Evolutionary conservation across 2,797 vertebrate species (phyloP).

Genomic region (Borostomias antarcticus): DNA sequence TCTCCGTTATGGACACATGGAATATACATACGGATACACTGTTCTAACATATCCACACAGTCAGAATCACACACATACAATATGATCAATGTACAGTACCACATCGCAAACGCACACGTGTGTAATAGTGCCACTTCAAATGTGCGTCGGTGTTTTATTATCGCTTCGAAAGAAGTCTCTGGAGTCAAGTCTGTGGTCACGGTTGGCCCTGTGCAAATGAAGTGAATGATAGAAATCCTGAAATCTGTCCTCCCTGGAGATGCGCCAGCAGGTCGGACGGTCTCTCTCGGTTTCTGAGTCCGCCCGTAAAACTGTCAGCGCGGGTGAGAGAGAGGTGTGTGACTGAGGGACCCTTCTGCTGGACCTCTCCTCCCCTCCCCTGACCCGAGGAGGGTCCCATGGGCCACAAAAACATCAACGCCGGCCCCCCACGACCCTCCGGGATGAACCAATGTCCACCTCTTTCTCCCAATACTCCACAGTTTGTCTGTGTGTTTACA

Average conservation of each 20-base stretch:
- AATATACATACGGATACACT: background rate
- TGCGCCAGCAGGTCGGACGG: conserved; percentile 22
- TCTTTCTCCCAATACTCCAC: conserved; percentile 67
- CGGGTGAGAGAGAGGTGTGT: conserved; percentile 44
- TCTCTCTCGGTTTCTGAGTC: conserved; percentile 49
- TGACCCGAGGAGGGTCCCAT: conserved; percentile 61
- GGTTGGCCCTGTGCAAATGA: conserved; percentile 30
- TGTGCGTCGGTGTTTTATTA: conserved; percentile 63
- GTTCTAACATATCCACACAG: background rate
- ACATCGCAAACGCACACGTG: conserved; percentile 55
- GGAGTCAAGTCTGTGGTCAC: conserved; percentile 30
- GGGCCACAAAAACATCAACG: conserved; percentile 63
- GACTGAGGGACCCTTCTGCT: conserved; percentile 21
- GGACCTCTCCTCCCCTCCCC: conserved; percentile 32
- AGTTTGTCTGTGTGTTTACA: conserved; percentile 68
- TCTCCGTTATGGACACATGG: conserved; percentile 12
- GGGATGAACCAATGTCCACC: conserved; percentile 64
- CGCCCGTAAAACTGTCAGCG: conserved; percentile 35
- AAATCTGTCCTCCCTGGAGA: conserved; percentile 36
- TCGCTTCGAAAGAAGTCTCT: conserved; percentile 42
- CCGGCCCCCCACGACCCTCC: conserved; percentile 61
- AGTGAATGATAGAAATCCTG: conserved; percentile 23
- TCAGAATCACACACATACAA: conserved; percentile 6
- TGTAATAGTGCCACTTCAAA: conserved; percentile 57
- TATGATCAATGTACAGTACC: conserved; percentile 37